A percentile compares a stretch with the other conserved stretches of the same genome.
phyloP scores from a whole-genome alignment of 2,797 vertebrate species.

The Phyllotis vaccarum region DNA sequence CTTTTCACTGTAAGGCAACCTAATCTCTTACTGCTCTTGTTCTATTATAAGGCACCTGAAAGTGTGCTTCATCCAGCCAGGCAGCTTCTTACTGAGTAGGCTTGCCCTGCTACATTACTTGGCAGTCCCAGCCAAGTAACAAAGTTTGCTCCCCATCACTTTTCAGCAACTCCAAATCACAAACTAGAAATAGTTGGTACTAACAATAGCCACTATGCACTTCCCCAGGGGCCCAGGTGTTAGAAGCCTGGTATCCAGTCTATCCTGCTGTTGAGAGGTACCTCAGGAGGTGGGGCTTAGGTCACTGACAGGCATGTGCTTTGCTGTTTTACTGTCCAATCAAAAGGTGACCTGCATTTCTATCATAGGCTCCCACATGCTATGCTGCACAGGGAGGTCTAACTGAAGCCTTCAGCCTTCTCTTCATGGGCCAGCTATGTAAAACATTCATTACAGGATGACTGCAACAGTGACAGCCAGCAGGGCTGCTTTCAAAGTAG shows the following conservation, averaged over 20 bases:
- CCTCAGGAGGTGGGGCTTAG: not conserved
- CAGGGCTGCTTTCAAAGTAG: not conserved
- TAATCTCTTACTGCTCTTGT: not conserved
- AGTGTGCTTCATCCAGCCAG: not conserved
- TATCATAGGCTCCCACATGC: too few species aligned
- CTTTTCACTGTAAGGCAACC: not conserved
- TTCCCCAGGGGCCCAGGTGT: not conserved
- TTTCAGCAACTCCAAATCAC: not conserved
- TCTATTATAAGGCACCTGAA: not conserved
- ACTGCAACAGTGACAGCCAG: not conserved
- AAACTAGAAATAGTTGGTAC: not conserved
- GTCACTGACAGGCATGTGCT: not conserved
- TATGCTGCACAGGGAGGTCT: too few species aligned
- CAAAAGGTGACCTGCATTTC: not conserved
- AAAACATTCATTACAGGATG: too few species aligned
- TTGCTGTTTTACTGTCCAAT: not conserved
- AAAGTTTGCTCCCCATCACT: not conserved
- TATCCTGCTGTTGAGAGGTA: not conserved
- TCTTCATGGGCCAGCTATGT: not conserved
- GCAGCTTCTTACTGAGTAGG: not conserved
- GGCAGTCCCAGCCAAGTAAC: not conserved
- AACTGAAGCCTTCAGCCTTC: not conserved
- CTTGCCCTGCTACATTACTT: too few species aligned
- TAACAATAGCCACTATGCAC: not conserved
- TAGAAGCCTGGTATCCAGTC: not conserved